Base-by-base conservation (phyloP, 1,140 invertebrate genomes). In the Asbolus verrucosus region DNA sequence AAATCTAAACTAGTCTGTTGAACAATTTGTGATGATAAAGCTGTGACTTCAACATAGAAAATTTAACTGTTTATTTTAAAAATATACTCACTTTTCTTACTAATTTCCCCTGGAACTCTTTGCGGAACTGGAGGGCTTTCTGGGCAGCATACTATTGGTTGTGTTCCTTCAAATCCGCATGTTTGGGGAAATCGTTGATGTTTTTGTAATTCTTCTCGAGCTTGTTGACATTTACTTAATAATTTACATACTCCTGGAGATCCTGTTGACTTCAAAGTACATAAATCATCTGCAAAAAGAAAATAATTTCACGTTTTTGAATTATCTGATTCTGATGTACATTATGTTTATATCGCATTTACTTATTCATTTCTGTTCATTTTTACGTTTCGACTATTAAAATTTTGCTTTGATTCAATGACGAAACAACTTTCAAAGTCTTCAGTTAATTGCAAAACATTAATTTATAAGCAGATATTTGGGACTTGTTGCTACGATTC, bases 131-230 rank as follows among this genome's bases (percentile, higher is more conserved):
- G 3, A 6, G 15, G 13, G 24, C 11, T 27, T 43, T 14, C 6
- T n/a, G 62, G 39, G 31, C 62, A 65, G 14, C 62, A 65, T 16
- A 65, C 62, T 13, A 65, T 65, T 5, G 62, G 21, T n/a, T 31
- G 24, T 0, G 39, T 43, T 27, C 33, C 38, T 13, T 43, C 38
- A 46, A 65, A 65, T 6, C 62, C 62, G 30, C 62, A 65, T 46
- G 19, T 46, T 65, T 65, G 62, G 5, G 62, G 62, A 16, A 41
- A 14, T 3, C 9, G n/a, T 41, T 63, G 36, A 8, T 27, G 6
- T 27, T 65, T 14, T 30, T 14, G 16, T 16, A 65, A 4, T 13
- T 43, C 18, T 0, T 30, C 27, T 14, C 13, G 16, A n/a, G 13
- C 39, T 14, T 30, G 14, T 27, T 11, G 62, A 30, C 62, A 65